phyloP scores from a whole-genome alignment of 2,888 invertebrate genomes.

The Rotaria socialis region DNA sequence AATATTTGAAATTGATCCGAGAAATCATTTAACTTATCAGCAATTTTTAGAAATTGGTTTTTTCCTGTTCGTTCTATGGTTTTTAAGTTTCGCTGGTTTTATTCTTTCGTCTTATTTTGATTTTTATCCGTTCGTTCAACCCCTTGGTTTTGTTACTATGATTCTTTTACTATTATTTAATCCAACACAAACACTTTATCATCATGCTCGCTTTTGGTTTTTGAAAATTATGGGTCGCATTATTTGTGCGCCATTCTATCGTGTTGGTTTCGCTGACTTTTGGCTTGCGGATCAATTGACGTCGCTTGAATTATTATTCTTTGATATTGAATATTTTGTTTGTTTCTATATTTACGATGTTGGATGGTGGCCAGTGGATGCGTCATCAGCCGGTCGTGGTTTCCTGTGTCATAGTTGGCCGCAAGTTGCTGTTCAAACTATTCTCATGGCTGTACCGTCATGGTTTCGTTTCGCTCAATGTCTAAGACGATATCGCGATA shows the following conservation, averaged over 20 bases:
- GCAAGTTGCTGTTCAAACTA: neutral
- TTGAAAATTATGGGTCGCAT: constrained; percentile 65
- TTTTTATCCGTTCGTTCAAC: constrained; percentile 86
- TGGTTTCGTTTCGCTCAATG: constrained; percentile 91
- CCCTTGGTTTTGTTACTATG: constrained; percentile 75
- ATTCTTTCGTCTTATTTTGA: constrained; percentile 75
- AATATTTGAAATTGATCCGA: constrained; percentile 90
- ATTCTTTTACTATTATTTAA: constrained; percentile 77
- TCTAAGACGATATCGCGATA: constrained; percentile 46
- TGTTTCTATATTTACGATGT: constrained; percentile 72
- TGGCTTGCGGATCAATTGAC: constrained; percentile 97
- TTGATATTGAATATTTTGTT: constrained; percentile 86
- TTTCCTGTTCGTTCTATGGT: constrained; percentile 65
- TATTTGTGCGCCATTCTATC: constrained; percentile 44
- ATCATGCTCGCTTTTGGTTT: constrained; percentile 85
- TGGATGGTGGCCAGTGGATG: constrained; percentile 52
- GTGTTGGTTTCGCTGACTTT: constrained; percentile 72
- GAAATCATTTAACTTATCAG: constrained; percentile 80
- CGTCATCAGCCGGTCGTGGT: neutral
- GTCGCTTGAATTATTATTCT: constrained; percentile 78
- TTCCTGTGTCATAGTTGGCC: neutral
- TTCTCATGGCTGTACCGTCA: constrained; percentile 69
- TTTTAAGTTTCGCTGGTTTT: constrained; percentile 78
- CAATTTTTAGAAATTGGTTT: constrained; percentile 78
- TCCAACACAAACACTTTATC: constrained; percentile 82